Evolutionary conservation across 2,888 invertebrate genomes (phyloP).

Genomic region (Eulithis testata): DNA sequence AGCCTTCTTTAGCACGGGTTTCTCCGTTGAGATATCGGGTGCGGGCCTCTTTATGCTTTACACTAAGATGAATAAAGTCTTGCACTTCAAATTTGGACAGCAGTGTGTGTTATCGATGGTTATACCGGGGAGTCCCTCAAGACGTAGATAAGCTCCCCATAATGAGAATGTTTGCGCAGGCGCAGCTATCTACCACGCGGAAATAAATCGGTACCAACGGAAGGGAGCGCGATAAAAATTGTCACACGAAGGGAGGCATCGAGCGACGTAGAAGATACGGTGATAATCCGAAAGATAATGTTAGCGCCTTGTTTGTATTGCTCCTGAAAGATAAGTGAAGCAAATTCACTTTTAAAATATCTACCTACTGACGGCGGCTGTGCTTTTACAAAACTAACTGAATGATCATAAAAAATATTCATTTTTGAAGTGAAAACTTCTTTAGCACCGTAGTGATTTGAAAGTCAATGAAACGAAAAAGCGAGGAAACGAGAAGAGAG

Average conservation of each 20-base stretch:
- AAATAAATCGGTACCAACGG: constrained; percentile 79
- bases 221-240: constrained; percentile 79
- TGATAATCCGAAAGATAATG: constrained; percentile 38
- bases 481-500: too few species aligned
- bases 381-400: too few species aligned
- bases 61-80: too few species aligned
- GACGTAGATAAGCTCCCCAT: constrained; percentile 69
- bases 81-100: too few species aligned
- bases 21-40: too few species aligned
- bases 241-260: constrained; percentile 53
- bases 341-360: constrained; percentile 39
- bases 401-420: too few species aligned
- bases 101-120: constrained; percentile 13
- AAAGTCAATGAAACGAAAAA: too few species aligned
- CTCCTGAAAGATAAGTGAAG: constrained; percentile 36
- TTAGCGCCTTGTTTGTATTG: constrained; percentile 35
- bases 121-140: constrained; percentile 63
- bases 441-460: too few species aligned
- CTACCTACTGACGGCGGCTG: neutral
- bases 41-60: too few species aligned
- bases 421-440: too few species aligned
- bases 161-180: constrained; percentile 73
- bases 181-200: constrained; percentile 74
- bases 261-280: constrained; percentile 34
- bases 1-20: too few species aligned